phyloP scores from a whole-genome alignment of 2,797 vertebrate genomes.

The Acanthornis magna region DNA sequence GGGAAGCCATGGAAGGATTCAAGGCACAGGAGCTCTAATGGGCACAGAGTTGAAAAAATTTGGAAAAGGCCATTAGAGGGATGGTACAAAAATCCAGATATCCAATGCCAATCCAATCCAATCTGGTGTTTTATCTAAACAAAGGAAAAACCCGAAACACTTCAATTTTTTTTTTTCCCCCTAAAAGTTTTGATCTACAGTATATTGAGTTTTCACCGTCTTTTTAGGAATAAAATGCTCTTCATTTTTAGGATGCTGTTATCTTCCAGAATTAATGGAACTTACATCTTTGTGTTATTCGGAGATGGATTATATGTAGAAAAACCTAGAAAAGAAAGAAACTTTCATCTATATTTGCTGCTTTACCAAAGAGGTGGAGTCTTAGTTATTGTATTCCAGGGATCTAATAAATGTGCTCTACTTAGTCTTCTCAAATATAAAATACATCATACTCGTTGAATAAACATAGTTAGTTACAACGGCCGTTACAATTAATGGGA shows the following conservation, averaged over 20 bases:
- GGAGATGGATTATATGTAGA: neutral
- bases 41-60: neutral
- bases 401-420: neutral
- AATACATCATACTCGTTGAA: accelerated
- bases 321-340: neutral
- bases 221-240: neutral
- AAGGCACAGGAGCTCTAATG: neutral
- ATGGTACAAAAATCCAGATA: neutral
- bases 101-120: no score
- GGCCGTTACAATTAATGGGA: neutral
- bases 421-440: neutral
- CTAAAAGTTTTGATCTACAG: neutral
- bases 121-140: neutral
- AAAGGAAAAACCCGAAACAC: neutral
- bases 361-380: neutral
- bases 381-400: neutral
- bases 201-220: neutral
- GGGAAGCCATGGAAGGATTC: neutral
- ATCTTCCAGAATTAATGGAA: neutral
- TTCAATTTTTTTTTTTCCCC: neutral
- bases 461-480: neutral
- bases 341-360: neutral
- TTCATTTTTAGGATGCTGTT: neutral
- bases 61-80: neutral
- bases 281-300: neutral